Percentiles rank a stretch among this genome's conserved stretches.
Conservation (phyloP, 2,113 vertebrate genomes). For the Amblyopsis rosae region DNA sequence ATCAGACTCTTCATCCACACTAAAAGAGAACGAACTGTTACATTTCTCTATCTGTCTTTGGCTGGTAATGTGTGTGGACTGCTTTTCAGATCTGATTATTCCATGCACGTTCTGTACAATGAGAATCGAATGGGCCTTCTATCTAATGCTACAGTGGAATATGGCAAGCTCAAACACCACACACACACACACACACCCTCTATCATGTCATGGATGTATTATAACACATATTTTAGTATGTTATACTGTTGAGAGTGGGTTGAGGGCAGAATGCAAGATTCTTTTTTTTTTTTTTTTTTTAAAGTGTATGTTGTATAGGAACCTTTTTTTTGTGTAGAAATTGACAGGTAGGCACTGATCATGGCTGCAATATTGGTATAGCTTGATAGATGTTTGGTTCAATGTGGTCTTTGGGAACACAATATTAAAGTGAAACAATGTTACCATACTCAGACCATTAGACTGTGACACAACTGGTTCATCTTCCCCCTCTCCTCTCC, state of each 20-base stretch:
- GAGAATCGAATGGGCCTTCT: conserved; percentile 15
- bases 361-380: no score
- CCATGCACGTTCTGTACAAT: conserved; percentile 14
- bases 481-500: not conserved
- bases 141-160: conserved; percentile 5
- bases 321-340: no score
- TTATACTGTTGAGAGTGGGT: not conserved
- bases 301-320: no score
- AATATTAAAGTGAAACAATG: no score
- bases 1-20: conserved; percentile 6
- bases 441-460: not conserved
- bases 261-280: not conserved
- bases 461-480: not conserved
- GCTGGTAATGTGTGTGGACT: not conserved
- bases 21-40: conserved; percentile 9
- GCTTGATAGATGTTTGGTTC: no score
- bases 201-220: conserved; percentile 1
- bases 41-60: not conserved
- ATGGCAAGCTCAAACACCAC: not conserved
- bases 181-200: conserved; percentile 5
- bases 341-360: no score
- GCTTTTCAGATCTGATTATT: conserved; percentile 13
- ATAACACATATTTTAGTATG: conserved; percentile 22
- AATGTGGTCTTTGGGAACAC: no score
- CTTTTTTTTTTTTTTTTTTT: no score